Conservation (phyloP, 2,113 vertebrate genomes). For the Pedionomus torquatus region DNA sequence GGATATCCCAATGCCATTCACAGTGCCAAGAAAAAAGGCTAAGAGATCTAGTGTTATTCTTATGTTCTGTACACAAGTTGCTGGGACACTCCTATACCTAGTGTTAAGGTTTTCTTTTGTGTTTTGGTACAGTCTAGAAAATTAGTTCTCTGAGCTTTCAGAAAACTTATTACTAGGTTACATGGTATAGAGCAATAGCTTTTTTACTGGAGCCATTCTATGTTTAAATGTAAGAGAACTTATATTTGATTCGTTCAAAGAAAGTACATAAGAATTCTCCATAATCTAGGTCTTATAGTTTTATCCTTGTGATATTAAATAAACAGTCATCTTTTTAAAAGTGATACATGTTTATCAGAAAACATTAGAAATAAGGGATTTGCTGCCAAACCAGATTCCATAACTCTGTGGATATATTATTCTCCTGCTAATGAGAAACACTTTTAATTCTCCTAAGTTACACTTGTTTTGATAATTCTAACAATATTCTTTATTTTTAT, state of each 20-base stretch:
- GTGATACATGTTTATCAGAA: neutral
- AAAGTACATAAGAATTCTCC: neutral
- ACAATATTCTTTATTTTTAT: neutral
- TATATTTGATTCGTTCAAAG: neutral
- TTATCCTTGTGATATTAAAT: neutral
- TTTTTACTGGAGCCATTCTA: neutral
- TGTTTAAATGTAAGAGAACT: neutral
- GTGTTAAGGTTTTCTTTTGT: neutral
- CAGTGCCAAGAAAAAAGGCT: neutral
- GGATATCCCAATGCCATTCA: neutral
- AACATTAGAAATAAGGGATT: neutral
- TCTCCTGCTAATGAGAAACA: neutral
- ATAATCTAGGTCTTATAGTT: neutral
- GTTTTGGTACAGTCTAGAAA: neutral
- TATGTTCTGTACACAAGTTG: neutral
- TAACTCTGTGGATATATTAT: neutral
- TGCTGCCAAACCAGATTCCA: accelerated
- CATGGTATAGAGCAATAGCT: neutral
- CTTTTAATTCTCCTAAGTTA: neutral
- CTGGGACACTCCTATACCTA: neutral
- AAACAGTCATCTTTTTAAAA: neutral
- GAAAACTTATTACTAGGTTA: neutral
- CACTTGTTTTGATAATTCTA: neutral
- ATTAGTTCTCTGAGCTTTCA: neutral
- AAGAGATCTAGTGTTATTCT: neutral